Evolutionary conservation across 2,797 vertebrate genomes (phyloP), one percentile per base, ranked within the genome.

Genomic region (Moxostoma hubbsi): DNA sequence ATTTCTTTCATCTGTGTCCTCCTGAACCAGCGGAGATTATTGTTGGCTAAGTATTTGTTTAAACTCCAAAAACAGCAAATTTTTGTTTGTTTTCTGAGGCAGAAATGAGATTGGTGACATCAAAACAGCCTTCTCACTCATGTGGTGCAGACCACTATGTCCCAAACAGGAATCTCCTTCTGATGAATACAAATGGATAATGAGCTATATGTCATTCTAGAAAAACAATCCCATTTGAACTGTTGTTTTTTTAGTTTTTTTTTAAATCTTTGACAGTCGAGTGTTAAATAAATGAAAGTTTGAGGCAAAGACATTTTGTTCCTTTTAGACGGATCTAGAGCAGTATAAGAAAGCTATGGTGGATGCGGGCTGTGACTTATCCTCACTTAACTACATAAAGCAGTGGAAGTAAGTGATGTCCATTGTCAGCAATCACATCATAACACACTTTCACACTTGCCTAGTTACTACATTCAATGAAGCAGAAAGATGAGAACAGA

Each of bases 351-450:
- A 96, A 86, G 96, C 96, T 0, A 85, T 99, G 89, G 85, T 73
- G 84, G 96, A 97, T 64, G 94, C 96, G 45, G 94, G 94, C 82
- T 99, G 98, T 85, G 96, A 96, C 90, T 95, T 99, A 63, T 94
- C 94, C 85, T 95, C 98, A 77, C 94, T 99, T 85, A 96, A 91
- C 88, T 99, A 99, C 92, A 96, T 98, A 89, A 98, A 97, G 85
- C 97, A 98, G 73, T 99, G 98, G 98, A 99, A 98, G 98, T 99
- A 90, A 97, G 97, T 91, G 47, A 24, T 77, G 16, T 67, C 68
- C 64, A 78, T 68, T 45, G 62, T 80, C 77, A 82, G 54, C 71
- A 82, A 77, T 75, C 65, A 78, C 73, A 51, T 77, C 45, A 63
- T 58, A 79, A 75, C 16, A 55, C 72, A 5, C 64, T 45, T 16